These are phyloP conservation scores for Eudasyphora cyanicolor DNA, from an alignment of 2,888 invertebrate species.

Conservation along the genomic window DNA sequence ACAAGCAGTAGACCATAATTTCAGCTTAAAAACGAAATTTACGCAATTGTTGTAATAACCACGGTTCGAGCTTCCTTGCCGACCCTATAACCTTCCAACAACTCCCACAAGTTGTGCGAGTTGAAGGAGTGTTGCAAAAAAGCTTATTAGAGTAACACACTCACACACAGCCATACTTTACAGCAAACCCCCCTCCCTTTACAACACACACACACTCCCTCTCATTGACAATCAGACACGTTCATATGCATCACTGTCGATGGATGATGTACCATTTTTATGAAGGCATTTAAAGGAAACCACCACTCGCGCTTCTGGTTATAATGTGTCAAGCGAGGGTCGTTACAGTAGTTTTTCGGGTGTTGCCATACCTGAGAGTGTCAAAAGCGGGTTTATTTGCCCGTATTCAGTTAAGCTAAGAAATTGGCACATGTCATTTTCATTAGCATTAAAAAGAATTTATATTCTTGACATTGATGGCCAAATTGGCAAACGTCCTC, in stretches of 20 bases:
- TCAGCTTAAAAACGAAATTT: slow-evolving; percentile 56
- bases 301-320: not conserved
- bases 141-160: not conserved
- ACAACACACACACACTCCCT: not conserved
- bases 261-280: slow-evolving; percentile 31
- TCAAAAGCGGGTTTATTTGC: too few relatives aligned
- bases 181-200: not conserved
- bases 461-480: too few relatives aligned
- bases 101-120: not conserved
- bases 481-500: too few relatives aligned
- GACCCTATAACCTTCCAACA: not conserved
- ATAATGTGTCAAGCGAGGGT: not conserved
- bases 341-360: not conserved
- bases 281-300: slow-evolving; percentile 17
- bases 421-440: too few relatives aligned
- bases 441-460: too few relatives aligned
- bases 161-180: not conserved
- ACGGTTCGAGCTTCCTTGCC: not conserved
- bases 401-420: too few relatives aligned
- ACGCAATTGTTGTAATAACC: slow-evolving; percentile 47
- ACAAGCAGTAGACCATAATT: slow-evolving; percentile 33
- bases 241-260: slow-evolving; percentile 17
- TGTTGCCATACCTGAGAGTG: too few relatives aligned
- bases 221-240: not conserved
- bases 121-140: not conserved